phyloP scores from a whole-genome alignment of 2,113 vertebrate genomes.

The Aramus guarauna region DNA sequence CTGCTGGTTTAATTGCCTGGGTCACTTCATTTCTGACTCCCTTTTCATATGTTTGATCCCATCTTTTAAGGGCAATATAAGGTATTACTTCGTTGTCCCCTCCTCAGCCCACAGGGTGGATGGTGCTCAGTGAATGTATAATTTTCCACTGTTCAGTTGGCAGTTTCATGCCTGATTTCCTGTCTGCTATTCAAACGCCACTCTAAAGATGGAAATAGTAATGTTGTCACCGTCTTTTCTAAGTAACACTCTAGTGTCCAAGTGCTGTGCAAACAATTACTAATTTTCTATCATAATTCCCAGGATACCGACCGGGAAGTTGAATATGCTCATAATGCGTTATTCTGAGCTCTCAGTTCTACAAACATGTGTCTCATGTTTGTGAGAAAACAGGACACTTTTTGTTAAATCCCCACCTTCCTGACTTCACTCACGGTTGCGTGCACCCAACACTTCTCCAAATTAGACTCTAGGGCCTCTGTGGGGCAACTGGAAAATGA shows the following conservation, averaged over 20 bases:
- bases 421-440: rapidly evolving
- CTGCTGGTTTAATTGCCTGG: neutral
- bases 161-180: conserved; percentile 18
- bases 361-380: neutral
- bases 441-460: neutral
- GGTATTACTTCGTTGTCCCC: neutral
- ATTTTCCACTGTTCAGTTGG: conserved; percentile 19
- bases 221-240: neutral
- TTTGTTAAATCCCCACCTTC: neutral
- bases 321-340: neutral
- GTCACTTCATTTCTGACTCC: neutral
- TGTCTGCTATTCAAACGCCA: neutral
- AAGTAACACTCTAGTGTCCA: neutral
- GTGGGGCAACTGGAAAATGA: neutral
- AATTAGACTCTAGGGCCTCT: neutral
- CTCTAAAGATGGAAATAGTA: conserved; percentile 27
- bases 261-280: neutral
- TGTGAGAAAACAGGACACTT: neutral
- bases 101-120: neutral
- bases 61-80: neutral
- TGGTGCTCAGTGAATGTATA: neutral
- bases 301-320: neutral
- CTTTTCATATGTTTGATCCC: neutral
- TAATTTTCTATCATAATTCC: neutral
- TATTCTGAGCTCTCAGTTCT: neutral